Evolutionary conservation across 2,888 invertebrate genomes (phyloP), one percentile per base, ranked within the genome.

Genomic region (Drosophila infuscata): DNA sequence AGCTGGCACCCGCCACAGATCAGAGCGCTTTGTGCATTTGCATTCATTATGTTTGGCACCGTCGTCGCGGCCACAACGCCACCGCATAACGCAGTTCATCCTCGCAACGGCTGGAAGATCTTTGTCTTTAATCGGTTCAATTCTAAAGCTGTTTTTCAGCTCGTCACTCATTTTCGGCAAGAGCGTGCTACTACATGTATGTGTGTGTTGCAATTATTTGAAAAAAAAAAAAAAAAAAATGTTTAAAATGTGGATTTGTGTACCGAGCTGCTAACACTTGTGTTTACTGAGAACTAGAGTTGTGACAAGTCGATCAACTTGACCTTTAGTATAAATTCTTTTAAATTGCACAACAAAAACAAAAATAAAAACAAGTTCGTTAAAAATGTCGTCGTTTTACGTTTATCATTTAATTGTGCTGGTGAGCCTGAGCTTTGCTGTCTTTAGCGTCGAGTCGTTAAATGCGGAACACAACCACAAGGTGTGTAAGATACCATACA

Each of bases 31-130:
- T 85, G 73, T 86, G 86, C 85, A 86, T 86, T 86, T 85, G 90
- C 87, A 90, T 83, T 90, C 91, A 88, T 88, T 89, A 85, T 83
- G 86, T 86, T 89, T 76, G 88, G 83, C 88, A 87, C 78, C 84
- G 91, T 90, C 84, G 87, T 68, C 78, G 87, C 77, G 87, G 35
- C 56, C 79, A 84, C 89, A 87, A 83, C 90, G 74, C 75, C 79
- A 81, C 65, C 76, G 76, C 82, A 74, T 32, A 72, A 65, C 70
- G 63, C 61, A 67, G 15, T 65, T 65, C 63, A 30, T 36, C 36
- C 30, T 9, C 65, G 46, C 25, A 35, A 49, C 48, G 54, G 33
- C 30, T 57, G 48, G 58, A 20, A 63, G 51, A 62, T 61, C 68
- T 53, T 59, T 48, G 46, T 33, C 43, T 49, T 30, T 46, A 74